phyloP scores from a whole-genome alignment of 2,888 invertebrate genomes.

The Andrena dorsata region DNA sequence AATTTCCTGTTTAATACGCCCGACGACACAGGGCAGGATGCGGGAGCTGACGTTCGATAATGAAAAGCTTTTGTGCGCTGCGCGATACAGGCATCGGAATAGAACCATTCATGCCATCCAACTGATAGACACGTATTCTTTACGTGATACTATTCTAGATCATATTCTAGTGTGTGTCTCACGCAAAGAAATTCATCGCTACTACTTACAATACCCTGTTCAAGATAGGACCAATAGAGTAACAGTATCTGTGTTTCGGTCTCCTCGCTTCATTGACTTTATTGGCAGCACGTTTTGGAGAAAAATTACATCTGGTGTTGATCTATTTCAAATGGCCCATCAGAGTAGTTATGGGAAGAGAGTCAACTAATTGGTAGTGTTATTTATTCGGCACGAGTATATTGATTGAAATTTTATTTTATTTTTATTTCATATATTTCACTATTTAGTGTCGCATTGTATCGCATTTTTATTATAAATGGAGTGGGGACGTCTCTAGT shows the following conservation, averaged over 20 bases:
- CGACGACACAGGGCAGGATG: neutral
- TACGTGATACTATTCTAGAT: slow-evolving; percentile 23
- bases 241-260: neutral
- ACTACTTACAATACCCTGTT: slow-evolving; percentile 18
- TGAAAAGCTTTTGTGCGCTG: slow-evolving; percentile 59
- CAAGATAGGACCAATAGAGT: neutral
- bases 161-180: slow-evolving; percentile 9
- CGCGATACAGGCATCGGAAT: slow-evolving; percentile 36
- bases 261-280: neutral
- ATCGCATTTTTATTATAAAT: too few relatives aligned
- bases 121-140: slow-evolving; percentile 22
- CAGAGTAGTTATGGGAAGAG: too few relatives aligned
- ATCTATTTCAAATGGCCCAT: too few relatives aligned
- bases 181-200: slow-evolving; percentile 16
- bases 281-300: too few relatives aligned
- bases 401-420: too few relatives aligned
- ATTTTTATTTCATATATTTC: too few relatives aligned
- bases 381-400: too few relatives aligned
- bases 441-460: too few relatives aligned
- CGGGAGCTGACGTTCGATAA: slow-evolving; percentile 49
- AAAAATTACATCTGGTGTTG: too few relatives aligned
- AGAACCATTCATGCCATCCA: slow-evolving; percentile 34
- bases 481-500: too few relatives aligned
- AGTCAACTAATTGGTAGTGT: too few relatives aligned
- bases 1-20: slow-evolving; percentile 35